Percentiles rank a stretch among this genome's conserved stretches.
phyloP scores from a whole-genome alignment of 2,797 vertebrate species.

The Tinamus major region DNA sequence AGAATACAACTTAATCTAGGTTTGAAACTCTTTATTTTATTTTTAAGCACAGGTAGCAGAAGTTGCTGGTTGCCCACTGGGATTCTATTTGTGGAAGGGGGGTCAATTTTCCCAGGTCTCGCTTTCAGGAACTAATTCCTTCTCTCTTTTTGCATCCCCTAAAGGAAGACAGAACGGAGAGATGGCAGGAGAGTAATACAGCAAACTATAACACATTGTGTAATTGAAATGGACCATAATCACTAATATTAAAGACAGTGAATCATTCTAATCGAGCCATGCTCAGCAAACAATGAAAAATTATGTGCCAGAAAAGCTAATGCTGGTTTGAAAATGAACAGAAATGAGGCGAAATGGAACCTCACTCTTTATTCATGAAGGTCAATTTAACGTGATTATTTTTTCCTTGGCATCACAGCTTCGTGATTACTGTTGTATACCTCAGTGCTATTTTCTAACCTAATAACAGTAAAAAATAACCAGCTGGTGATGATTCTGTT shows the following conservation, averaged over 20 bases:
- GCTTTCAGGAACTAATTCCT: conserved; percentile 12
- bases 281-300: conserved; percentile 84
- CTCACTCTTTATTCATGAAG: conserved; percentile 81
- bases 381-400: conserved; percentile 81
- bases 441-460: conserved; percentile 76
- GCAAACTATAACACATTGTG: conserved; percentile 72
- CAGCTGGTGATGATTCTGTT: conserved; percentile 75
- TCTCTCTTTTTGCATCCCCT: conserved; percentile 23
- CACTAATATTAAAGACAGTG: conserved; percentile 83
- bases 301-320: conserved; percentile 81
- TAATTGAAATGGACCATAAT: conserved; percentile 81
- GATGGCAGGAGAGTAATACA: conserved; percentile 70
- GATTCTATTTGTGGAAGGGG: neutral
- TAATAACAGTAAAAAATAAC: conserved; percentile 78
- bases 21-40: neutral
- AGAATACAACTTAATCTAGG: neutral
- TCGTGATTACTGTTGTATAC: conserved; percentile 78
- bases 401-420: conserved; percentile 72
- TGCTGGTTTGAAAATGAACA: conserved; percentile 79
- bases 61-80: neutral
- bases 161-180: conserved; percentile 46
- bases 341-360: conserved; percentile 81
- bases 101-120: neutral
- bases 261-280: conserved; percentile 81
- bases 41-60: neutral